Evolutionary conservation across 2,797 vertebrate genomes (phyloP), one percentile per base, ranked within the genome.

Genomic region (Enteromius afrohamiltoni): DNA sequence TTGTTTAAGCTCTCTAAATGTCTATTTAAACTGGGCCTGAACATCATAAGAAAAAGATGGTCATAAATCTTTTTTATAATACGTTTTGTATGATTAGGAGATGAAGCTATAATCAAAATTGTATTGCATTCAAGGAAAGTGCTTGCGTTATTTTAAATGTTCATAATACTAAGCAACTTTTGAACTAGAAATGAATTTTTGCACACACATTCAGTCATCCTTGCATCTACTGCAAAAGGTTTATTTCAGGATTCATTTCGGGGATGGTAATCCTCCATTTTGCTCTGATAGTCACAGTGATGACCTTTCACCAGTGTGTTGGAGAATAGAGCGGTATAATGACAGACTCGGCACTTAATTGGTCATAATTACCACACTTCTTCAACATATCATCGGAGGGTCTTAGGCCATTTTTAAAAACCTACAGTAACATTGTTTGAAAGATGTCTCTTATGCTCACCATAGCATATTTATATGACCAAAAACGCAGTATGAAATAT

Each of bases 261-360:
- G 13, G 45, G 9, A 77, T 45, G 16, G 16, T 47, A 77, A 77
- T 77, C 40, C 23, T 62, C 47, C 26, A 77, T 62, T 62, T 64
- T 77, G 16, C 37, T 42, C 37, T 5, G 49, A 23, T 21, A 40
- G 73, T 77, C 37, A 51, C 21, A 65, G 62, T 53, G 47, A 19
- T 53, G 17, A 67, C 45, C 77, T 79, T 51, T 67, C 55, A 4
- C 19, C 55, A 51, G 29, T 67, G 45, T 79, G 62, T 67, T 79
- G 45, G 77, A 65, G 45, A 65, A 79, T 26, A 23, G 3, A 67
- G 21, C 29, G 34, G 45, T n/a, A 67, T 78, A 78, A 78, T 67
- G 42, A 67, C 23, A 23, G 11, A 17, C 4, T 65, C 19, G 0
- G 42, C 77, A 51, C 26, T 23, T 34, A 77, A 47, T 62, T 42